A percentile compares a stretch with the other conserved stretches of the same genome.
Conservation (phyloP, 2,113 vertebrate species). For the Rhabdornis inornatus region DNA sequence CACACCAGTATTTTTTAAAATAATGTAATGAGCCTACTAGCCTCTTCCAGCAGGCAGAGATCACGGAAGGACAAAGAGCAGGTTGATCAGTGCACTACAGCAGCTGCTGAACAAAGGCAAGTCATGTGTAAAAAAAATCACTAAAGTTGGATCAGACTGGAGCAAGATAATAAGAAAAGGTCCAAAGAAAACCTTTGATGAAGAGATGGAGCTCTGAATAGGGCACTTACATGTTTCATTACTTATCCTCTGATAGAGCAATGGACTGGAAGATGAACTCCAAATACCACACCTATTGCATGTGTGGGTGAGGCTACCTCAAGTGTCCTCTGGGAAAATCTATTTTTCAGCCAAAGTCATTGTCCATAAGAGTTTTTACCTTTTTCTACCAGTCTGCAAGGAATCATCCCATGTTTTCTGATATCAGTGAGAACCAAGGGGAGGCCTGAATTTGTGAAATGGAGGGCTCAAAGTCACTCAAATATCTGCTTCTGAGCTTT, state of each 20-base stretch:
- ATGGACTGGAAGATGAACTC: not conserved
- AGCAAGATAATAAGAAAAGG: not conserved
- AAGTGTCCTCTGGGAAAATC: not conserved
- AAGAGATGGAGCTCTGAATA: not conserved
- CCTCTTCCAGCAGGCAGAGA: not conserved
- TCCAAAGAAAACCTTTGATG: not conserved
- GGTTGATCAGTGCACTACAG: not conserved
- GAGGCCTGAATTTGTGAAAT: not conserved
- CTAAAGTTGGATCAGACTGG: not conserved
- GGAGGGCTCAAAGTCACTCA: not conserved
- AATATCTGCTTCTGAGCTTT: not conserved
- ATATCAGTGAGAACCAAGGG: not conserved
- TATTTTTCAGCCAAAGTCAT: not conserved
- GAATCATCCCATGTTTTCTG: not conserved
- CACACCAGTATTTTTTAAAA: not conserved
- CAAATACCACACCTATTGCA: not conserved
- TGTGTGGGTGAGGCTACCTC: not conserved
- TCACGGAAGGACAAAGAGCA: conserved; percentile 10
- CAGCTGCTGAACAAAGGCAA: conserved; percentile 17
- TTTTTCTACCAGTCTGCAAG: not conserved
- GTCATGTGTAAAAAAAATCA: not conserved
- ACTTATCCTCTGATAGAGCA: not conserved
- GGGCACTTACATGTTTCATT: not conserved
- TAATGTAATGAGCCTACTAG: not conserved
- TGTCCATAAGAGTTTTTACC: not conserved